phyloP scores from a whole-genome alignment of 2,888 invertebrate species.

The Scrobipalpa costella region DNA sequence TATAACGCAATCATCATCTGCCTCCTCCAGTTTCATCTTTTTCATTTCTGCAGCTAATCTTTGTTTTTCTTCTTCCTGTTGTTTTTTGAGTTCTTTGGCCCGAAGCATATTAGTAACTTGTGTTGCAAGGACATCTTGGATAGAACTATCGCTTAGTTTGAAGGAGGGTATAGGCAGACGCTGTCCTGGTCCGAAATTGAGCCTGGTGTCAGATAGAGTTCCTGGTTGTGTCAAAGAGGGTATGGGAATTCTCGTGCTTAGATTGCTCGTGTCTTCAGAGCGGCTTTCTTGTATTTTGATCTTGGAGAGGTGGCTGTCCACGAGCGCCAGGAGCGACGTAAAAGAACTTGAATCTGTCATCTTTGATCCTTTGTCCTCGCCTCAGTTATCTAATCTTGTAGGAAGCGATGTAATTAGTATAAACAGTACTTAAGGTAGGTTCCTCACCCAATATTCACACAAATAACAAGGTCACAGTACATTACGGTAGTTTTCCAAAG shows the following conservation, averaged over 20 bases:
- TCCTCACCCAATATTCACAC: neutral
- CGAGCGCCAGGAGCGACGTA: conserved; percentile 63
- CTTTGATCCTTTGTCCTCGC: conserved; percentile 28
- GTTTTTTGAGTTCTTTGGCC: conserved; percentile 57
- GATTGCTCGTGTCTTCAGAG: conserved; percentile 31
- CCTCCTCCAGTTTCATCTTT: conserved; percentile 45
- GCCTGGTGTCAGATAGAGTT: conserved; percentile 49
- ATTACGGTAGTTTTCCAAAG: too few species aligned
- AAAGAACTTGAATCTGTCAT: conserved; percentile 65
- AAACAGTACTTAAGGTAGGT: neutral
- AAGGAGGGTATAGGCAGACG: conserved; percentile 56
- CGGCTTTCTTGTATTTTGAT: conserved; percentile 49
- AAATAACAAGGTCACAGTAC: too few species aligned
- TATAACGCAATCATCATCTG: conserved; percentile 54
- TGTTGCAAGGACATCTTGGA: conserved; percentile 53
- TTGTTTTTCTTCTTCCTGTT: conserved; percentile 51
- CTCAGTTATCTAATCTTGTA: neutral
- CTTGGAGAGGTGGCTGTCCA: conserved; percentile 68
- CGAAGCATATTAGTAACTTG: conserved; percentile 69
- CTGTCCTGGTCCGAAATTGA: conserved; percentile 44
- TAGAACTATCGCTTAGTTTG: conserved; percentile 48
- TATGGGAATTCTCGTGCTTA: conserved; percentile 38
- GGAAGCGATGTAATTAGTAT: neutral
- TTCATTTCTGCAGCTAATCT: conserved; percentile 49
- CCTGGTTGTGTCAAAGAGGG: conserved; percentile 37